Conservation (phyloP, 1,140 invertebrate species). For the Pogonus chalceus region DNA sequence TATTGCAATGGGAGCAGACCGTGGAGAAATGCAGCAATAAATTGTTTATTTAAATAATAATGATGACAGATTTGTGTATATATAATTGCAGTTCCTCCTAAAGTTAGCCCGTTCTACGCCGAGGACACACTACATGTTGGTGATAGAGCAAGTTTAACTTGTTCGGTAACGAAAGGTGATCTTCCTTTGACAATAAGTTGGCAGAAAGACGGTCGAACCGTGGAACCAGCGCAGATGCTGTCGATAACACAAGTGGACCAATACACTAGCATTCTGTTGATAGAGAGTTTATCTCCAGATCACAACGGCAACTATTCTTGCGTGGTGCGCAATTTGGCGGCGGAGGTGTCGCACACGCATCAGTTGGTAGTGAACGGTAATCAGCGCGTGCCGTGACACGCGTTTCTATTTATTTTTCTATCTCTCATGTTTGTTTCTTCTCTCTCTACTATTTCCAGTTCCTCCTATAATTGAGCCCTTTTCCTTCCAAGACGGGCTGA, state of each 20-base stretch:
- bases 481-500: slow-evolving; percentile 69
- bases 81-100: slow-evolving; percentile 64
- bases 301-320: slow-evolving; percentile 71
- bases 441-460: slow-evolving; percentile 63
- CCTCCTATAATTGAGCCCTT: slow-evolving; percentile 76
- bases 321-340: slow-evolving; percentile 59
- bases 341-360: slow-evolving; percentile 61
- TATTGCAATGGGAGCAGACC: neutral
- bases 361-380: slow-evolving; percentile 74
- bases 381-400: slow-evolving; percentile 33
- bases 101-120: slow-evolving; percentile 67
- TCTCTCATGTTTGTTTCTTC: slow-evolving; percentile 52
- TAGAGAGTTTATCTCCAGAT: slow-evolving; percentile 63
- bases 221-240: slow-evolving; percentile 51
- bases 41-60: neutral
- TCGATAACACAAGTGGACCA: slow-evolving; percentile 62
- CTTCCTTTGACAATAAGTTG: slow-evolving; percentile 64
- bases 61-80: slow-evolving; percentile 6
- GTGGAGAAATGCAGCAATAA: neutral
- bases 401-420: slow-evolving; percentile 40
- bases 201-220: slow-evolving; percentile 60
- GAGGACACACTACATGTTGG: slow-evolving; percentile 63
- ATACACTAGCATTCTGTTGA: slow-evolving; percentile 68
- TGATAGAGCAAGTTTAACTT: slow-evolving; percentile 63
- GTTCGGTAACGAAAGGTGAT: slow-evolving; percentile 69